Base-by-base conservation (phyloP, 2,797 vertebrate species). In the Neomorphus geoffroyi region DNA sequence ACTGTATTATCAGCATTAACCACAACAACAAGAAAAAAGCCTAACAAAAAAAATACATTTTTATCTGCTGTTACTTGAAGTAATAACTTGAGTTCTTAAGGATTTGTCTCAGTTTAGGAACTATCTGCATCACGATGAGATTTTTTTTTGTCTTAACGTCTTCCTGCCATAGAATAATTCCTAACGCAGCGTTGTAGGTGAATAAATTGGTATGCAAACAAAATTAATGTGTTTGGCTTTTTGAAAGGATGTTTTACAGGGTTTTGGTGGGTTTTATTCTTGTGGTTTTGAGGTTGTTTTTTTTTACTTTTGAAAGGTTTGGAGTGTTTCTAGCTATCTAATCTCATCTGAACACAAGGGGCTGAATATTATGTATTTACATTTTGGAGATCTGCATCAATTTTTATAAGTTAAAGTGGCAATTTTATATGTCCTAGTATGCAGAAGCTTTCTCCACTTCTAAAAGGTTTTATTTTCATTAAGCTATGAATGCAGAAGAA, bases 391-490 rank as follows among this genome's bases (percentile, higher is more conserved):
- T 13, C 45, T 80, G 26, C 60, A n/a, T 84, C 60, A 58, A 65
- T 89, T 94, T 92, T 88, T 95, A 35, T 54, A 94, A 93, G 72
- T 95, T 80, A 77, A 79, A 60, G 11, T 14, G 8, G n/a, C 45
- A 51, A 5, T 92, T 88, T 91, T 88, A 10, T 71, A 43, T 91
- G 56, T 86, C 28, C 83, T 45, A 30, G 54, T 67, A 80, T 73
- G 67, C 92, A 74, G 79, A 80, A 69, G 81, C 56, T 65, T 93
- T 87, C 56, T 78, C 60, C 58, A 56, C 83, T 89, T 85, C 35
- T 28, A 2, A 86, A 89, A 73, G 93, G 37, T 86, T 96, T 95
- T 89, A 84, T 97, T 96, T 97, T 96, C 75, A 91, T 97, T 92
- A 93, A 86, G 80, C 91, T 96, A 45, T 70, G 72, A 91, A 91